These are phyloP conservation scores for Uropsilus gracilis DNA, from an alignment of 2,113 vertebrate species.

Conservation along the genomic window DNA sequence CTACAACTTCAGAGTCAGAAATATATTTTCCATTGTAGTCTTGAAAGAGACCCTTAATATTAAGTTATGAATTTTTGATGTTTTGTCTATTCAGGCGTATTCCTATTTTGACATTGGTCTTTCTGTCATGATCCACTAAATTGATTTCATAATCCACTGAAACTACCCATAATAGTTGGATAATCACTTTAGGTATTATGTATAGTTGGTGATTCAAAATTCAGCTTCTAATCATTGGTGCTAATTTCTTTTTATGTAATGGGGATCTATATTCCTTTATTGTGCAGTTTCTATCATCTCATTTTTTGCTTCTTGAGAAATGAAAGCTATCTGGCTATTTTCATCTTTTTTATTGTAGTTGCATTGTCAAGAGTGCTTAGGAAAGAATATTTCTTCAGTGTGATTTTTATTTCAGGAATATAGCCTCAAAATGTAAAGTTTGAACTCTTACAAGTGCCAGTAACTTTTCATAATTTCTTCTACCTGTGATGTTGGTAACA, in stretches of 20 bases:
- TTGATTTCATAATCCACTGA: constrained; percentile 10
- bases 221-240: background rate
- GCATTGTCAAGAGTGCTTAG: background rate
- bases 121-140: background rate
- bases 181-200: background rate
- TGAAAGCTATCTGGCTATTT: background rate
- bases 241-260: background rate
- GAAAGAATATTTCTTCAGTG: background rate
- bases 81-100: background rate
- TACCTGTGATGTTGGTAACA: background rate
- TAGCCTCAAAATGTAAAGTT: background rate
- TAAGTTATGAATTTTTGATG: background rate
- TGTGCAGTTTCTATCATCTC: background rate
- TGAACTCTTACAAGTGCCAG: background rate
- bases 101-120: background rate
- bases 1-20: background rate
- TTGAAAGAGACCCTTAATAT: constrained; percentile 14
- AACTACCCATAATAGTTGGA: background rate
- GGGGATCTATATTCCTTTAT: background rate
- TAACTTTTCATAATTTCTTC: background rate
- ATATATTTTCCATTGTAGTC: background rate
- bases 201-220: background rate
- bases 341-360: background rate
- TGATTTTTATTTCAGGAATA: background rate
- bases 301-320: background rate